phyloP scores from a whole-genome alignment of 23 tunicate species.

The Phallusia fumigata region DNA sequence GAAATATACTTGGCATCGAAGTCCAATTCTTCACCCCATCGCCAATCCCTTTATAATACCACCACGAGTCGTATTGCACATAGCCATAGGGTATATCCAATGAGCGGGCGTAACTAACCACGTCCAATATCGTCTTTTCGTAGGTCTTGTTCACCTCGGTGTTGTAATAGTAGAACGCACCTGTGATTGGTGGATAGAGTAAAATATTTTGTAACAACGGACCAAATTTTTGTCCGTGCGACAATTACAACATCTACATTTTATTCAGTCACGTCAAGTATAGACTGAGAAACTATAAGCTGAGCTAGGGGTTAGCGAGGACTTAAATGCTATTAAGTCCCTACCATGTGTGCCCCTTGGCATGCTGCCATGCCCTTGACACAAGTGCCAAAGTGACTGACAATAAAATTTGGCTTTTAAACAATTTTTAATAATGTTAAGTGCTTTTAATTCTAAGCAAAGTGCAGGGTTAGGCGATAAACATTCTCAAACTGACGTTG shows the following conservation, averaged over 20 bases:
- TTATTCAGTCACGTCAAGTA: not conserved
- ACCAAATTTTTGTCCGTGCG: not conserved
- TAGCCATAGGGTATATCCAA: slow-evolving; percentile 71
- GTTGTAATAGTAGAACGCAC: slow-evolving; percentile 90
- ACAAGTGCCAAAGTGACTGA: too few species aligned
- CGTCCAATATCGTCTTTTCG: slow-evolving; percentile 78
- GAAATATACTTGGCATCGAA: slow-evolving; percentile 68
- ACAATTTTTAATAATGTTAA: too few species aligned
- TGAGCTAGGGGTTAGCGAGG: too few species aligned
- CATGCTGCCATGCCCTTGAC: too few species aligned
- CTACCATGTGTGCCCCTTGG: too few species aligned
- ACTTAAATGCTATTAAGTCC: too few species aligned
- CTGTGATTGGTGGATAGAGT: slow-evolving; percentile 5
- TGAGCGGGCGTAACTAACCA: slow-evolving; percentile 36
- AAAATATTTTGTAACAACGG: not conserved
- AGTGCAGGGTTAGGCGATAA: too few species aligned
- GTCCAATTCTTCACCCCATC: slow-evolving; percentile 92
- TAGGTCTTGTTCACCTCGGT: slow-evolving; percentile 78
- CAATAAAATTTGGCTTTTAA: too few species aligned
- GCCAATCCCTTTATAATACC: slow-evolving; percentile 81
- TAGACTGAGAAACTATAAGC: too few species aligned
- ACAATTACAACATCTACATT: not conserved
- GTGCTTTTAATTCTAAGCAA: too few species aligned
- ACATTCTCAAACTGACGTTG: too few species aligned
- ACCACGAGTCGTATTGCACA: slow-evolving; percentile 95